Base-by-base conservation (phyloP, 2,113 vertebrate species). In the Probosciger aterrimus region DNA sequence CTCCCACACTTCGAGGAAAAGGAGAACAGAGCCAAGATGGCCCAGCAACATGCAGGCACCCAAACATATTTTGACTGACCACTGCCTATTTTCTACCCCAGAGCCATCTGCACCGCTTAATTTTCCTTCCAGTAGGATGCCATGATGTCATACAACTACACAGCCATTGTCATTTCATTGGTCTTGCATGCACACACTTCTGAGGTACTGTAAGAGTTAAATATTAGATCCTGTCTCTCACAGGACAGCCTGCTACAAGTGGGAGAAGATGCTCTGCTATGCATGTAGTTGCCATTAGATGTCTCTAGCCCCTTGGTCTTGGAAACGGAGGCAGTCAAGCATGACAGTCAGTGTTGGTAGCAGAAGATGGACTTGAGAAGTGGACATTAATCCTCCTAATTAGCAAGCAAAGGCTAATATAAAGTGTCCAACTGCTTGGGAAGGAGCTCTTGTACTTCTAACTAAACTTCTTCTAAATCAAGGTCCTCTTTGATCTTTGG, bases 211-310 rank as follows among this genome's bases (percentile, higher is more conserved):
- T 4, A 87, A 73, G 83, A 91, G 94, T 97, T 97, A 96, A 97
- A 85, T 13, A 2, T 4, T 37, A 59, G 69, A 65, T 91, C 53
- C 27, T 9, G 17, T 11, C 2, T 27, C 44, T 39, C 16, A 3
- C 43, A 57, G 81, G 76, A 47, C 41, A 79, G 80, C 23, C 35
- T 35, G 64, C 77, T 53, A 25, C 46, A 28, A 28, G 65, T 28
- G 86, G 67, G 33, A 60, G 63, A 77, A 70, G 53, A 53, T 37
- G 39, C 13, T 95, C 76, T 77, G 97, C 96, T 97, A 98, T 97
- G 94, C 97, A 25, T 79, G 10, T 23, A 27, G 80, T 94, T 96
- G 96, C 98, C 98, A 97, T 97, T 98, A 98, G 98, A 98, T 98
- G 98, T 98, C 98, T 96, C 98, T 95, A 98, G 96, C 46, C 95